A percentile compares a stretch with the other conserved stretches of the same genome.
Evolutionary conservation across 1,140 invertebrate genomes (phyloP).

Genomic region (Neodiprion virginianus): DNA sequence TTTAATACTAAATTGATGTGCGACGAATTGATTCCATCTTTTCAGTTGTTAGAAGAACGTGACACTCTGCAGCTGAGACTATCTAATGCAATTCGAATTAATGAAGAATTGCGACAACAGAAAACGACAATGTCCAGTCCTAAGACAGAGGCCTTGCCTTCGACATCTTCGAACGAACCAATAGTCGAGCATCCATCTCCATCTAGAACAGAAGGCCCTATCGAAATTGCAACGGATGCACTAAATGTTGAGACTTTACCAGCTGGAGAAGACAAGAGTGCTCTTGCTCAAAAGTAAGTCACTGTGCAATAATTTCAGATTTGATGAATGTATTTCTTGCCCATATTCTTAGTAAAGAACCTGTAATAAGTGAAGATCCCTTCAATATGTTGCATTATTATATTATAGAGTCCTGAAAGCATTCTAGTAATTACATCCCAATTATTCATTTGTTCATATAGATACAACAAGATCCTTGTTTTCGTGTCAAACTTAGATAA

Average conservation of each 20-base stretch:
- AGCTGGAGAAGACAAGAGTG: slow-evolving; percentile 46
- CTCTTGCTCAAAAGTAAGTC: slow-evolving; percentile 54
- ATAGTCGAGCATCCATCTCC: slow-evolving; percentile 44
- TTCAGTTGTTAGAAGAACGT: slow-evolving; percentile 76
- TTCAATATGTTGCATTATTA: too few species aligned
- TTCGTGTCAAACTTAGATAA: background rate
- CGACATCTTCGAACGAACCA: slow-evolving; percentile 22
- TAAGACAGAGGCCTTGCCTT: slow-evolving; percentile 25
- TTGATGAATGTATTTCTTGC: background rate
- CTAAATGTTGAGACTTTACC: slow-evolving; percentile 38
- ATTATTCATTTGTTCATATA: too few species aligned
- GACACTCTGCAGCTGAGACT: slow-evolving; percentile 82
- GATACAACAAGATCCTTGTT: background rate
- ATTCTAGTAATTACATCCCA: background rate
- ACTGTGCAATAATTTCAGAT: background rate
- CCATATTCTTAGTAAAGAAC: background rate
- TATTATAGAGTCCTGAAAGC: background rate
- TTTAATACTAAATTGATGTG: background rate
- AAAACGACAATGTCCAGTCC: slow-evolving; percentile 23
- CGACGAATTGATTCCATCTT: slow-evolving; percentile 29
- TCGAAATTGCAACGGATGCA: slow-evolving; percentile 56
- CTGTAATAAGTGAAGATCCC: too few species aligned
- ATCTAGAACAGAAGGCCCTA: slow-evolving; percentile 45
- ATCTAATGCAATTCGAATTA: slow-evolving; percentile 77
- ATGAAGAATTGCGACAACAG: slow-evolving; percentile 64